A percentile compares a stretch with the other conserved stretches of the same genome.
These are phyloP conservation scores for Chauna torquata DNA, from an alignment of 2,113 vertebrate genomes.

Conservation along the genomic window DNA sequence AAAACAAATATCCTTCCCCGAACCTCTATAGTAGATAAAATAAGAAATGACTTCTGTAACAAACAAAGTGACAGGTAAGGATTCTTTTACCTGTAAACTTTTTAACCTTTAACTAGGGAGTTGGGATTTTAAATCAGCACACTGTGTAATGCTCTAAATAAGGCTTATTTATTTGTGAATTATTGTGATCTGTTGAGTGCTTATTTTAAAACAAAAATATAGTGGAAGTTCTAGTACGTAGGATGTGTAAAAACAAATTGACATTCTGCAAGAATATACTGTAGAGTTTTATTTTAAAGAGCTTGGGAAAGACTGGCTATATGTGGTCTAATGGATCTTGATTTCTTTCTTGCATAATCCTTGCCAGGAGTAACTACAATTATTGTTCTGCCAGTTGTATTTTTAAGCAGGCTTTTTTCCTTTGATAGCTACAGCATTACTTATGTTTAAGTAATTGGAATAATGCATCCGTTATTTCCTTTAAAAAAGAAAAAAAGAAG, in stretches of 20 bases:
- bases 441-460: background rate
- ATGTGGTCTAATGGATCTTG: background rate
- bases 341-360: background rate
- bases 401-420: background rate
- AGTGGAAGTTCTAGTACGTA: background rate
- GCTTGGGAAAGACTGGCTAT: background rate
- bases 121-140: no score
- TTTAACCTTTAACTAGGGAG: background rate
- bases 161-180: background rate
- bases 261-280: background rate
- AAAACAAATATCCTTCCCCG: conserved; percentile 97
- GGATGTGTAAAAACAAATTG: background rate
- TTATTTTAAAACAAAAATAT: background rate
- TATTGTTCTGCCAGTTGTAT: background rate
- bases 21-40: conserved; percentile 97
- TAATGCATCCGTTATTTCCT: background rate
- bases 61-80: conserved; percentile 97
- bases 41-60: conserved; percentile 98
- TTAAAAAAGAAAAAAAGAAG: background rate
- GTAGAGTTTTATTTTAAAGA: background rate
- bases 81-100: background rate
- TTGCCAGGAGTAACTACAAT: background rate
- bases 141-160: background rate
- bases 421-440: background rate
- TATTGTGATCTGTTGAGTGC: background rate